Evolutionary conservation across 2,113 vertebrate genomes (phyloP).

Genomic region (Cyanoliseus patagonus): DNA sequence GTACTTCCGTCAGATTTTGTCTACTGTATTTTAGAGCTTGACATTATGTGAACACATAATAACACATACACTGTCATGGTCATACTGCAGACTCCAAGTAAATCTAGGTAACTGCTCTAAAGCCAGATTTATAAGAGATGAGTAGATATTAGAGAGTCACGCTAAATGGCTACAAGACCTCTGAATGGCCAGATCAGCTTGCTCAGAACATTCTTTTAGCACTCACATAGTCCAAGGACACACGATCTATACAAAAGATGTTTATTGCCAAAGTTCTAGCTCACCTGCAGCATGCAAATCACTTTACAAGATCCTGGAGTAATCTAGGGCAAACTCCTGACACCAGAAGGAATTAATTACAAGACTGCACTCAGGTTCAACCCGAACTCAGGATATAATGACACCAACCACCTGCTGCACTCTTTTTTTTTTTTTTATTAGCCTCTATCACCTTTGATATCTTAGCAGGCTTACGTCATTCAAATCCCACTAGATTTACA

Average conservation of each 20-base stretch:
- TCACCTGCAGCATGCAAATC: background rate
- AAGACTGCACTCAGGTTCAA: background rate
- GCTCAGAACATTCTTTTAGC: background rate
- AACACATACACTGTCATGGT: background rate
- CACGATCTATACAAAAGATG: background rate
- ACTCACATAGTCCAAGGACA: background rate
- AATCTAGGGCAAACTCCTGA: background rate
- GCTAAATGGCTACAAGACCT: background rate
- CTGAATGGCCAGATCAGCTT: background rate
- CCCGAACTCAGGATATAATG: background rate
- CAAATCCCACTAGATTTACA: background rate
- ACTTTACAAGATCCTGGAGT: background rate
- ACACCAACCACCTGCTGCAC: background rate
- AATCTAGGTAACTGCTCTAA: background rate
- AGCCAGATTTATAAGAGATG: background rate
- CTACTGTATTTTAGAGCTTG: background rate
- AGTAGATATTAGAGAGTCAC: background rate
- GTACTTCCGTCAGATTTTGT: background rate
- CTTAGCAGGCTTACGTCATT: background rate
- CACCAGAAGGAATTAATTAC: background rate
- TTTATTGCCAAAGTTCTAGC: background rate
- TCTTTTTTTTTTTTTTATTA: background rate
- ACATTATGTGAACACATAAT: background rate
- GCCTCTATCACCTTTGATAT: background rate
- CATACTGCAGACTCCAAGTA: background rate